These are phyloP conservation scores for Pseudomyrmex pallidus DNA, from an alignment of 1,140 invertebrate genomes.

Conservation along the genomic window DNA sequence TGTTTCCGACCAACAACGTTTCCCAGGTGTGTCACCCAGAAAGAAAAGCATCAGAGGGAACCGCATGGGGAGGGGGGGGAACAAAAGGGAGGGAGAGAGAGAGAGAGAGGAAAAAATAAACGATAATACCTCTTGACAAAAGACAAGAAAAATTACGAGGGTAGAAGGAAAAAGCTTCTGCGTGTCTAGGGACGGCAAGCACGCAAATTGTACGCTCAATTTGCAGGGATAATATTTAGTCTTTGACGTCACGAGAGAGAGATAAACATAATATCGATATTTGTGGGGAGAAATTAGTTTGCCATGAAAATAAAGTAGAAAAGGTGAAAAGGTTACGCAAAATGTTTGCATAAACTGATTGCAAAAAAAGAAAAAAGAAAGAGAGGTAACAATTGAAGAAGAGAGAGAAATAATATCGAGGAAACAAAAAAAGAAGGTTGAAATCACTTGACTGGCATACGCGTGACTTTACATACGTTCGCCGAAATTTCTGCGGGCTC, in stretches of 20 bases:
- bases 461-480: not conserved
- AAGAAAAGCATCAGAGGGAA: slow-evolving; percentile 1
- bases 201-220: slow-evolving; percentile 13
- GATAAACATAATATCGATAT: slow-evolving; percentile 26
- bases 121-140: slow-evolving; percentile 51
- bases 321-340: slow-evolving; percentile 28
- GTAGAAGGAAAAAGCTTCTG: slow-evolving; percentile 9
- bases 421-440: slow-evolving; percentile 12
- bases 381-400: not conserved
- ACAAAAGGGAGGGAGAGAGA: not conserved
- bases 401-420: slow-evolving; percentile 1
- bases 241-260: not conserved
- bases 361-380: not conserved
- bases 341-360: not conserved
- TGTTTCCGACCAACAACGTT: slow-evolving; percentile 49
- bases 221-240: slow-evolving; percentile 41
- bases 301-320: not conserved
- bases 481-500: not conserved
- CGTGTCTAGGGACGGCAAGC: not conserved
- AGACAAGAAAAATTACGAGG: slow-evolving; percentile 39
- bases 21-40: slow-evolving; percentile 24
- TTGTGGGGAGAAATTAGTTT: not conserved
- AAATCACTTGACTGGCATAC: not conserved
- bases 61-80: not conserved
- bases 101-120: not conserved